Evolutionary conservation across 2,797 vertebrate genomes (phyloP).

Genomic region (Notamacropus eugenii): DNA sequence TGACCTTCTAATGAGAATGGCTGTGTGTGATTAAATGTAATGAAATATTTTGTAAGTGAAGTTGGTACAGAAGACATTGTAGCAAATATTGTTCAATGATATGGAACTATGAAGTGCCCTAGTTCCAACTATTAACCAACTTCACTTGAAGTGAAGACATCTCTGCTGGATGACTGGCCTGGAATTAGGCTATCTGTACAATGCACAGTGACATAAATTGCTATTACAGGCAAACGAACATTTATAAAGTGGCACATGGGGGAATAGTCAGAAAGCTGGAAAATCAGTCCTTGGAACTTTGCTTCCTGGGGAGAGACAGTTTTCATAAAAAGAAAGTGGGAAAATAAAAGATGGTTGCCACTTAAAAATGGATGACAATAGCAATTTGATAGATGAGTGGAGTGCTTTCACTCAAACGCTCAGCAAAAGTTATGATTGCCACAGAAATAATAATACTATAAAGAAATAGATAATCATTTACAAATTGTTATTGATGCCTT

Average conservation of each 20-base stretch:
- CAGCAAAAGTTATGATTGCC: background rate
- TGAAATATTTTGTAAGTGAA: slow-evolving; percentile 69
- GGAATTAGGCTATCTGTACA: slow-evolving; percentile 82
- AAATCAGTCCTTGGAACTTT: slow-evolving; percentile 53
- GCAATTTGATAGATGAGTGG: background rate
- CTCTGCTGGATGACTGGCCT: slow-evolving; percentile 81
- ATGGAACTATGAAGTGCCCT: slow-evolving; percentile 59
- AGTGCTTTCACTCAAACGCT: background rate
- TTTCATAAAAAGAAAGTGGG: slow-evolving; percentile 37
- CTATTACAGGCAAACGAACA: slow-evolving; percentile 83
- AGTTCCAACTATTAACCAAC: slow-evolving; percentile 75
- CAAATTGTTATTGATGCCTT: slow-evolving; percentile 1
- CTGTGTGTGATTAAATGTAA: slow-evolving; percentile 61
- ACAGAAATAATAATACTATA: slow-evolving; percentile 47
- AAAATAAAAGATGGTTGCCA: background rate
- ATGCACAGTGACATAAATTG: slow-evolving; percentile 83
- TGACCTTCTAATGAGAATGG: slow-evolving; percentile 63
- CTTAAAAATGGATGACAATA: slow-evolving; percentile 34
- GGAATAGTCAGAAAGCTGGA: slow-evolving; percentile 65
- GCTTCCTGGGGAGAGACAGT: slow-evolving; percentile 17
- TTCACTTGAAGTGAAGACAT: slow-evolving; percentile 79
- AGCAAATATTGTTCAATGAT: slow-evolving; percentile 69
- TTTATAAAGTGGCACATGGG: slow-evolving; percentile 77
- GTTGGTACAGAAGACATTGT: slow-evolving; percentile 71
- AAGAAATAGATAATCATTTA: background rate